Conservation (phyloP, 2,797 vertebrate genomes). For the Sebastes glaucus region DNA sequence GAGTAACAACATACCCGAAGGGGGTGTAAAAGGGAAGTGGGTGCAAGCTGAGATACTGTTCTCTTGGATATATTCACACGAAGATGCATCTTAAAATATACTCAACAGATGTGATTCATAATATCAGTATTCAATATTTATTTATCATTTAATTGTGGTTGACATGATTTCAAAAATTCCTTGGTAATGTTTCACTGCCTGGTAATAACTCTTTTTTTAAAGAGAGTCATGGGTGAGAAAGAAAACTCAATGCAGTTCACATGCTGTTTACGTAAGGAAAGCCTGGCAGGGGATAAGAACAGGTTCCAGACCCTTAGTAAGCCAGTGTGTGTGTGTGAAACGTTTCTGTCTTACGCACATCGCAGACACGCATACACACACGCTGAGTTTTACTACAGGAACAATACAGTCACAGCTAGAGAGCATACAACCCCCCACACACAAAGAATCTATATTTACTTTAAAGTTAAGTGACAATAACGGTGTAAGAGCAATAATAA, state of each 20-base stretch:
- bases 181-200: neutral
- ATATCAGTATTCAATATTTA: neutral
- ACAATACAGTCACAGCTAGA: neutral
- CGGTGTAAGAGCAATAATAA: neutral
- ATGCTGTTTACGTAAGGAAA: constrained; percentile 71
- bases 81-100: neutral
- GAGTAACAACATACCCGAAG: neutral
- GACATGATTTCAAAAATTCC: neutral
- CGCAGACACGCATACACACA: neutral
- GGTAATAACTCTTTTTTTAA: constrained; percentile 8
- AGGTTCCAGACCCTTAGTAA: constrained; percentile 47
- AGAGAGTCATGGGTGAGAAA: constrained; percentile 59
- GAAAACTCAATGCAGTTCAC: constrained; percentile 38
- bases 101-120: neutral
- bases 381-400: neutral
- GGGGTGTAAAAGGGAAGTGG: constrained; percentile 10
- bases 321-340: constrained; percentile 2
- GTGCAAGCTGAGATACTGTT: constrained; percentile 28
- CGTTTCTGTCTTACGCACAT: constrained; percentile 14
- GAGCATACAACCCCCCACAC: neutral
- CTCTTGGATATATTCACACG: neutral
- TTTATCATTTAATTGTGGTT: neutral
- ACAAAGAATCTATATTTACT: neutral
- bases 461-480: neutral
- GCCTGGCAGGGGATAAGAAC: constrained; percentile 61